Evolutionary conservation across 2,888 invertebrate species (phyloP), one percentile per base, ranked within the genome.

Genomic region (Drosophila niveifrons): DNA sequence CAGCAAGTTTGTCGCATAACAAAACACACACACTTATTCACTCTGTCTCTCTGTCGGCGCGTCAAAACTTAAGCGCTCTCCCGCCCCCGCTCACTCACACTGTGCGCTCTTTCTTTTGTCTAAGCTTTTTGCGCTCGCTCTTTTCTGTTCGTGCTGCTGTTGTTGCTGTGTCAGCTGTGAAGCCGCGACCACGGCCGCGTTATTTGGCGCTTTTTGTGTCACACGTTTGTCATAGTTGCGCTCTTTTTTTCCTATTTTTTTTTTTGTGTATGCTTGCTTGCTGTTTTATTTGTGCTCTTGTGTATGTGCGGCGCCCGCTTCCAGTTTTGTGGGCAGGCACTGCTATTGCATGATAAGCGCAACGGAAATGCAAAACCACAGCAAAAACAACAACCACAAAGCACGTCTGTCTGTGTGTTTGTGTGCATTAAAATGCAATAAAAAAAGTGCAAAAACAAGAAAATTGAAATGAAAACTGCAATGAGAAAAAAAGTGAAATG

Each of bases 291-390:
- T 36, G 36, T 36, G n/a, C 36, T 36, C 36, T 36, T 17, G 36
- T 23, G 47, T 39, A 29, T 29, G 15, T 46, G 39, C 28, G 39
- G 34, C 23, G n/a, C 44, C 10, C 10, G 34, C 11, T 36, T 41
- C 13, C 15, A 41, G 13, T 41, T 41, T 41, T 41, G 39, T 15
- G 39, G 31, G 34, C 50, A 53, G 46, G 18, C 66, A 74, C 69
- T 74, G 58, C 59, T 47, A 57, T 73, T 73, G 66, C 75, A 70
- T 66, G 75, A 74, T 74, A 73, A 73, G 73, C 68, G 70, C 74
- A 66, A 62, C 74, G 75, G 74, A 73, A 73, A 73, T 59, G 73
- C 73, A 73, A 73, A 73, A 53, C 51, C 43, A 18, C 47, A 62
- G 52, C 29, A 58, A 18, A 47, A 53, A 41, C 36, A 53, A 29